Conservation (phyloP, 1,140 invertebrate species). For the Cherax destructor region DNA sequence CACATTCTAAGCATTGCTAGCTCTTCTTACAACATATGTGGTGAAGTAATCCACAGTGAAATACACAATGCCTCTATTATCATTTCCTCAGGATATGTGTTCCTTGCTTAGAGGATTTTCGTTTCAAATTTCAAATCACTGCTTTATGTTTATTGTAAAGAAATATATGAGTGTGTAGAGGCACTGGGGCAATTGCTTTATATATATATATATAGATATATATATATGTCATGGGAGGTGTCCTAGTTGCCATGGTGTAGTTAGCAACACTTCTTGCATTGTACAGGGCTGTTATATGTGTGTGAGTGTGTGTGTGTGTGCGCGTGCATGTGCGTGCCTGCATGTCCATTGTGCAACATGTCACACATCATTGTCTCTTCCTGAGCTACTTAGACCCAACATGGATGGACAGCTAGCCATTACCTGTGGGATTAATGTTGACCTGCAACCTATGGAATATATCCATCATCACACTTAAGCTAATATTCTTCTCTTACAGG, state of each 20-base stretch:
- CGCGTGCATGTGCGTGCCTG: too few relatives aligned
- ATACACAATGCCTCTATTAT: too few relatives aligned
- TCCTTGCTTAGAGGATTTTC: too few relatives aligned
- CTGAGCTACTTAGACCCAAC: not conserved
- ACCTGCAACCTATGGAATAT: not conserved
- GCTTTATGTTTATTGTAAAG: too few relatives aligned
- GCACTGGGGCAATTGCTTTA: not conserved
- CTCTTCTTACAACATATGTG: too few relatives aligned
- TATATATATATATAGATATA: too few relatives aligned
- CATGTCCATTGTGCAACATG: not conserved
- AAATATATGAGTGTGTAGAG: too few relatives aligned
- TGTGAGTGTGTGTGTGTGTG: too few relatives aligned
- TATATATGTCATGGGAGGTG: not conserved
- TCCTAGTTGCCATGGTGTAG: not conserved
- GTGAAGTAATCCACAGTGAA: too few relatives aligned
- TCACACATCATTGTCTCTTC: not conserved
- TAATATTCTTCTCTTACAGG: conserved; percentile 13
- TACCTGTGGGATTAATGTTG: not conserved
- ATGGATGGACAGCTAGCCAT: not conserved
- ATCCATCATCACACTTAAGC: not conserved
- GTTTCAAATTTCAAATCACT: too few relatives aligned
- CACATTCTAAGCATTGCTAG: too few relatives aligned
- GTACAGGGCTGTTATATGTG: not conserved
- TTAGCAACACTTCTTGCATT: not conserved
- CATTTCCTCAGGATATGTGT: too few relatives aligned